These are phyloP conservation scores for Carassius carassius DNA, from an alignment of 2,113 vertebrate species.

Conservation along the genomic window DNA sequence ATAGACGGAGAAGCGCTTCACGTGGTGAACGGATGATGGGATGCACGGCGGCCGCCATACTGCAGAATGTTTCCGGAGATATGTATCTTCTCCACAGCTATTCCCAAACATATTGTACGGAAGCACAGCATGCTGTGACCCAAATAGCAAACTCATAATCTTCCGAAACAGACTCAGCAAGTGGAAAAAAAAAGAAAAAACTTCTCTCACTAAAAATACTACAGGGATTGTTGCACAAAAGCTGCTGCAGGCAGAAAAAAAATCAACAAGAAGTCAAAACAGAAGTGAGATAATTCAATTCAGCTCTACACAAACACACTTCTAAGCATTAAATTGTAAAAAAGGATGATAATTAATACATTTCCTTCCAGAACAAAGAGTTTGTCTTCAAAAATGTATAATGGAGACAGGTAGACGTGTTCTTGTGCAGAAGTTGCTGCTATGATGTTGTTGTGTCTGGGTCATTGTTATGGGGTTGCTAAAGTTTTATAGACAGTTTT, in stretches of 20 bases:
- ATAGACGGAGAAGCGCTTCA: background rate
- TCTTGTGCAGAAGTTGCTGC: background rate
- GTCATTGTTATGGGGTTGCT: background rate
- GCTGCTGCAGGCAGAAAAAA: slow-evolving; percentile 25
- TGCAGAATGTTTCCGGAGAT: slow-evolving; percentile 47
- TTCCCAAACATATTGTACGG: slow-evolving; percentile 49
- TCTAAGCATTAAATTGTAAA: background rate
- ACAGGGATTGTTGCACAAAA: slow-evolving; percentile 41
- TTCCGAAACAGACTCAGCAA: slow-evolving; percentile 53
- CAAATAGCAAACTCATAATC: slow-evolving; percentile 61
- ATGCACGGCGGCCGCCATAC: background rate
- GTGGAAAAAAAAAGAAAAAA: slow-evolving; percentile 30
- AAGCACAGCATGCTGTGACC: slow-evolving; percentile 55
- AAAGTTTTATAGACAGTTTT: background rate
- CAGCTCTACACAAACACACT: background rate
- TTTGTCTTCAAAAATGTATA: background rate
- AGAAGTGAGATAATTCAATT: slow-evolving; percentile 30
- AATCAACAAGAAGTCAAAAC: slow-evolving; percentile 28
- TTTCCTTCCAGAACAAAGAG: background rate
- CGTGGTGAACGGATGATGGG: background rate
- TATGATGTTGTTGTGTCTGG: background rate
- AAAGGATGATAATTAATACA: slow-evolving; percentile 3
- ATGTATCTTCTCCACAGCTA: slow-evolving; percentile 43
- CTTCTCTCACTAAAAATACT: slow-evolving; percentile 48
- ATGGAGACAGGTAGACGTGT: background rate